A percentile compares a stretch with the other conserved stretches of the same genome.
Conservation (phyloP, 2,113 vertebrate species). For the Penelope pileata region DNA sequence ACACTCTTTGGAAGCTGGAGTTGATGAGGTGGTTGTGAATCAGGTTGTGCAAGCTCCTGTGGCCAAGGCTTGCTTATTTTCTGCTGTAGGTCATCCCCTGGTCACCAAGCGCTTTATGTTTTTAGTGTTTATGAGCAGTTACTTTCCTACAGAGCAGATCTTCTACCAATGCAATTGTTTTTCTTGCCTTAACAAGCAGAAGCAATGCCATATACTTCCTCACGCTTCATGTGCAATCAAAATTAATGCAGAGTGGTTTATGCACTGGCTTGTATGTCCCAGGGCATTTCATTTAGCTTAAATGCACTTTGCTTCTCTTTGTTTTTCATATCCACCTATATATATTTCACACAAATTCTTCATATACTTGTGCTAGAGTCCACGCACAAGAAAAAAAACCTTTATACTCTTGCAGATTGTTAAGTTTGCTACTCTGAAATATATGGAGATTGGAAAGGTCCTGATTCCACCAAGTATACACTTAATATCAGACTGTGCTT, state of each 20-base stretch:
- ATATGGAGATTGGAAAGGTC: not conserved
- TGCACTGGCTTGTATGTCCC: rapidly evolving
- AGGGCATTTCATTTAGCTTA: not conserved
- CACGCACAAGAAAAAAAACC: not conserved
- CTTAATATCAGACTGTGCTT: not conserved
- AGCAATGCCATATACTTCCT: not conserved
- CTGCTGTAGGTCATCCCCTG: not conserved
- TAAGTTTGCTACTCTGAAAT: not conserved
- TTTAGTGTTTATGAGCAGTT: rapidly evolving
- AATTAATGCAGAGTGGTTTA: not conserved
- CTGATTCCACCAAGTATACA: not conserved
- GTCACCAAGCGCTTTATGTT: not conserved
- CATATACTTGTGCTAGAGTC: not conserved
- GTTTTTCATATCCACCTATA: not conserved
- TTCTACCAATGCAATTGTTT: not conserved
- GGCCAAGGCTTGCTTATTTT: not conserved
- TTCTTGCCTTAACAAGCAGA: not conserved
- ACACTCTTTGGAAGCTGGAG: not conserved
- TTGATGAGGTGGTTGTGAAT: rapidly evolving
- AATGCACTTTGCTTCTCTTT: not conserved
- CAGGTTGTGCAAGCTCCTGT: not conserved
- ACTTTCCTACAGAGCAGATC: not conserved
- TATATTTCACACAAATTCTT: not conserved
- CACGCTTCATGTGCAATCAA: not conserved
- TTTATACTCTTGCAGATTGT: not conserved